These are phyloP conservation scores for Aulostomus chinensis DNA, from an alignment of 2,797 vertebrate genomes.

Conservation along the genomic window DNA sequence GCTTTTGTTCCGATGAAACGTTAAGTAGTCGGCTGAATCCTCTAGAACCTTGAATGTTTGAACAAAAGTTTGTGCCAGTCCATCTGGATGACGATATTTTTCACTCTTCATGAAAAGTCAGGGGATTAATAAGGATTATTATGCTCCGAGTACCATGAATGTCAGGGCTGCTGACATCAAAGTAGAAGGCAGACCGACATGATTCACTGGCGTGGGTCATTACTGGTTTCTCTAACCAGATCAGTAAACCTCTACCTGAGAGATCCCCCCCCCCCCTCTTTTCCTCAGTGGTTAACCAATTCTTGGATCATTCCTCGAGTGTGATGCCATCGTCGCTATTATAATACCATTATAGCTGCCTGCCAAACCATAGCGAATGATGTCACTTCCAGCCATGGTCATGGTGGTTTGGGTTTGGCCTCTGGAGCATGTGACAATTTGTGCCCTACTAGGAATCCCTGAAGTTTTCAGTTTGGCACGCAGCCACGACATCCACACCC, in stretches of 20 bases:
- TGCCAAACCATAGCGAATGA: constrained; percentile 80
- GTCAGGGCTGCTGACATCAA: too few relatives aligned
- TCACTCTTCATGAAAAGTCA: not conserved
- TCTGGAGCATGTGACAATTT: constrained; percentile 77
- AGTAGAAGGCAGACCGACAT: too few relatives aligned
- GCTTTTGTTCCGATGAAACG: too few relatives aligned
- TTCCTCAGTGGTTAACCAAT: constrained; percentile 66
- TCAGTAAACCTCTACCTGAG: constrained; percentile 52
- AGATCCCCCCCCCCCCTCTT: constrained; percentile 45
- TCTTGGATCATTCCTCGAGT: constrained; percentile 58
- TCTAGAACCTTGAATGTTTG: too few relatives aligned
- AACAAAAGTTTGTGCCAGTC: too few relatives aligned
- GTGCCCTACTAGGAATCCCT: constrained; percentile 70
- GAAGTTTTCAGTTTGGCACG: constrained; percentile 67
- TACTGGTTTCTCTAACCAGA: constrained; percentile 5
- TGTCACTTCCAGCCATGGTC: constrained; percentile 84
- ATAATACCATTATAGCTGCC: constrained; percentile 71
- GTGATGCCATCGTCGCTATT: constrained; percentile 70
- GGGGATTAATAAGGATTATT: not conserved
- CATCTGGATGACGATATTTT: too few relatives aligned
- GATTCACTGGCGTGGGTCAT: too few relatives aligned
- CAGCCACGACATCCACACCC: constrained; percentile 59
- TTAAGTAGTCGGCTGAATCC: too few relatives aligned
- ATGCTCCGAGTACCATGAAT: not conserved
- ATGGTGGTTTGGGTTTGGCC: constrained; percentile 80